These are phyloP conservation scores for Columba guinea DNA, from an alignment of 2,797 vertebrate species.

Conservation along the genomic window DNA sequence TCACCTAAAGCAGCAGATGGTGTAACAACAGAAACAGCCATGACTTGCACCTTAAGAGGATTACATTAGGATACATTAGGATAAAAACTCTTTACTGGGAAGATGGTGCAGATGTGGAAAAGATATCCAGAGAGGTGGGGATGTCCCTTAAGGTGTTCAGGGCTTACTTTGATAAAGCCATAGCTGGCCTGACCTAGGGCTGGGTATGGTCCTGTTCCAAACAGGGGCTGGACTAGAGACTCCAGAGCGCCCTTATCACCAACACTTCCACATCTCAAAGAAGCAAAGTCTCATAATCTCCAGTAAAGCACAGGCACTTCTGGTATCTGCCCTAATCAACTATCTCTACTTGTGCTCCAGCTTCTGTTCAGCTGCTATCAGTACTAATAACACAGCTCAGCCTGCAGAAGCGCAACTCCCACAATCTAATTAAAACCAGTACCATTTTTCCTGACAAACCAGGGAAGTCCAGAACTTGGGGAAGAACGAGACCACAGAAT, in stretches of 20 bases:
- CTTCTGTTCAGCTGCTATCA: neutral
- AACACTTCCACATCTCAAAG: neutral
- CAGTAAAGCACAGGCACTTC: neutral
- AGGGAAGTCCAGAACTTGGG: neutral
- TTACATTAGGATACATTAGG: neutral
- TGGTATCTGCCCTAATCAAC: neutral
- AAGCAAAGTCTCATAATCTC: neutral
- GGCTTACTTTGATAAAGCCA: neutral
- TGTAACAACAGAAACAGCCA: neutral
- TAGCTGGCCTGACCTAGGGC: neutral
- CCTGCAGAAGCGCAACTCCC: neutral
- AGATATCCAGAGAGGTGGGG: neutral
- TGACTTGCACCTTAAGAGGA: neutral
- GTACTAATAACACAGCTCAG: neutral
- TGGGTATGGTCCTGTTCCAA: neutral
- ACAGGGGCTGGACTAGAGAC: neutral
- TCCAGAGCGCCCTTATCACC: neutral
- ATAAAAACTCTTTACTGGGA: neutral
- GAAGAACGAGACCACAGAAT: neutral
- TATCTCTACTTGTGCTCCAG: neutral
- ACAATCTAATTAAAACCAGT: neutral
- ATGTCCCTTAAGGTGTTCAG: neutral
- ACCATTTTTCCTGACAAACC: neutral
- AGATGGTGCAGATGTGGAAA: neutral
- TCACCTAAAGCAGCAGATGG: neutral